Evolutionary conservation across 2,888 invertebrate genomes (phyloP).

Genomic region (Cerastis leucographa): DNA sequence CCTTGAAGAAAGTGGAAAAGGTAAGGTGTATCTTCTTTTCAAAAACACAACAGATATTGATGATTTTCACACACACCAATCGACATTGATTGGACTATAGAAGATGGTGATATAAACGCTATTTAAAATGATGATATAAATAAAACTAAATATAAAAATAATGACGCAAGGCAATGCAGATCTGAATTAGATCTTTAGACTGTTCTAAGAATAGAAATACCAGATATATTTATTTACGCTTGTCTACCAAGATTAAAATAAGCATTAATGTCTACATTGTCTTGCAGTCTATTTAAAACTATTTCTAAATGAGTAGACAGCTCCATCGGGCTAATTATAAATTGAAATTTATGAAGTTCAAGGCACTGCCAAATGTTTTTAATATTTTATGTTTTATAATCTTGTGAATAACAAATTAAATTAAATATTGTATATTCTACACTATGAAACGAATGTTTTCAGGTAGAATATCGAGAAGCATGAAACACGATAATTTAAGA

Average conservation of each 20-base stretch:
- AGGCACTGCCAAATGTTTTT: conserved; percentile 26
- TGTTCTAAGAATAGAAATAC: conserved; percentile 50
- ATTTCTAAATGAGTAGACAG: conserved; percentile 72
- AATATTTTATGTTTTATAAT: conserved; percentile 35
- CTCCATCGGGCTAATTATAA: conserved; percentile 76
- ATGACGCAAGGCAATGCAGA: conserved; percentile 66
- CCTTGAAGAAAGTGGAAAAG: conserved; percentile 98
- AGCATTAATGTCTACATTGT: conserved; percentile 69
- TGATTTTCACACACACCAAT: conserved; percentile 23
- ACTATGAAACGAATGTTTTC: conserved; percentile 48
- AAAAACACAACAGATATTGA: conserved; percentile 18
- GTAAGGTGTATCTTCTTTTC: conserved; percentile 89
- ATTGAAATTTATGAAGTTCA: conserved; percentile 46
- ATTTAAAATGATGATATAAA: conserved; percentile 50
- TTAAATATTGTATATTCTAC: conserved; percentile 55
- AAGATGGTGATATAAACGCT: conserved; percentile 83
- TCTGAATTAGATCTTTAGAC: conserved; percentile 53
- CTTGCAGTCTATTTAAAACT: conserved; percentile 70
- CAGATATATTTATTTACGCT: conserved; percentile 34
- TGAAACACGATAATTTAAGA: conserved; percentile 30
- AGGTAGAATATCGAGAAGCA: conserved; percentile 48
- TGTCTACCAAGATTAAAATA: conserved; percentile 32
- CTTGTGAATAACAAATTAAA: conserved; percentile 50
- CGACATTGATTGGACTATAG: conserved; percentile 38
- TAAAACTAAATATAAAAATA: conserved; percentile 67